phyloP scores from a whole-genome alignment of 1,140 invertebrate species.

The Eupeodes corollae region DNA sequence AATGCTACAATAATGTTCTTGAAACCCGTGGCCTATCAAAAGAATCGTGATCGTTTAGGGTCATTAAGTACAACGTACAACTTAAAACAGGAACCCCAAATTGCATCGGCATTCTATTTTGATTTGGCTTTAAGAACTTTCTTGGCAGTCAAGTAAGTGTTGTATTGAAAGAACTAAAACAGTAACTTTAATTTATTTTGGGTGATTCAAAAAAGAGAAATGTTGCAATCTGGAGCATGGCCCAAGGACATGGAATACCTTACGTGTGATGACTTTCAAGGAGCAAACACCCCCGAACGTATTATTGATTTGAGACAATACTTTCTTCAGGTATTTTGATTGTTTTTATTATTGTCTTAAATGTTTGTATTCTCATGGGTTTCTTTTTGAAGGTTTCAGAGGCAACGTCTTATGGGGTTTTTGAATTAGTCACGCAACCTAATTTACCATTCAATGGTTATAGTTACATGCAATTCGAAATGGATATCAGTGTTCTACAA shows the following conservation, averaged over 20 bases:
- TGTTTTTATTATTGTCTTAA: conserved; percentile 4
- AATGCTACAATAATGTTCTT: conserved; percentile 58
- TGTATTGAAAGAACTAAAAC: neutral
- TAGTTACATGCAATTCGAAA: conserved; percentile 61
- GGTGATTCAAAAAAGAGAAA: conserved; percentile 19
- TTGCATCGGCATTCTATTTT: conserved; percentile 75
- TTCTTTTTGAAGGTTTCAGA: conserved; percentile 40
- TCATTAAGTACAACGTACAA: conserved; percentile 56
- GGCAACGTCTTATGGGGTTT: conserved; percentile 52
- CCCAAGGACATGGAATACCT: conserved; percentile 57
- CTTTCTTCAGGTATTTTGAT: conserved; percentile 40
- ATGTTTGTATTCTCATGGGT: neutral
- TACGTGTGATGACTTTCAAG: conserved; percentile 63
- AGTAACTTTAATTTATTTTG: neutral
- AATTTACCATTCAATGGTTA: conserved; percentile 48
- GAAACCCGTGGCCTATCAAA: conserved; percentile 49
- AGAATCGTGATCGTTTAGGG: conserved; percentile 48
- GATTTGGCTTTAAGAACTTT: conserved; percentile 64
- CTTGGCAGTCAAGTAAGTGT: conserved; percentile 55
- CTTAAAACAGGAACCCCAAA: conserved; percentile 54
- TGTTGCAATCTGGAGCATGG: conserved; percentile 52
- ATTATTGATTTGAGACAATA: conserved; percentile 47
- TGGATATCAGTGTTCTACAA: conserved; percentile 53
- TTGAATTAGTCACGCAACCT: conserved; percentile 39
- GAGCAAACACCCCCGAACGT: conserved; percentile 53